Evolutionary conservation across 2,797 vertebrate genomes (phyloP), one percentile per base, ranked within the genome.

Genomic region (Lepilemur septentrionalis): DNA sequence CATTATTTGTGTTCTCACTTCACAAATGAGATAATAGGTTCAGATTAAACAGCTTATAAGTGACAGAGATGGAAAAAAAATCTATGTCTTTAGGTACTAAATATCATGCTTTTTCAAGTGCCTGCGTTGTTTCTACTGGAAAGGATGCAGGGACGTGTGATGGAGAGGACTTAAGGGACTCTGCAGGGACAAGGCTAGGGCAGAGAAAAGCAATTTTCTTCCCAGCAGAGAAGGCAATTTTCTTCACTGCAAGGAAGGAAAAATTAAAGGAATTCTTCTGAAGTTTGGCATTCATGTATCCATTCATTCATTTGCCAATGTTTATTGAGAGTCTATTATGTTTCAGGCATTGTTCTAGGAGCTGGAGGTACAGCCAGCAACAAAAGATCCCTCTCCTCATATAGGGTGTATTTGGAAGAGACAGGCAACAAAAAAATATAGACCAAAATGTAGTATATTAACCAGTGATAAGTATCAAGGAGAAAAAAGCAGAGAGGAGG

Each of bases 201-300:
- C 22, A 90, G 32, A 35, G n/a, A 70, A 81, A 92, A 94, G 32
- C 57, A 90, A 61, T 81, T 96, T 91, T 93, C 52, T 30, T 79
- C 28, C 50, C 30, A 72, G 32, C 23, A 91, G 92, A 79, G 91
- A 94, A 95, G 28, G 11, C 43, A 79, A 73, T 94, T 91, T 87
- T 93, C 57, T 86, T 83, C 32, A 38, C 67, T 38, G 38, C 2
- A 59, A 93, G 90, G 5, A 79, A 92, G 18, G 57, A 50, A 91
- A 91, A 92, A 88, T 78, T 35, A 95, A 94, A 82, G 2, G 41
- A 94, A 89, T 90, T 86, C 55, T 94, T 89, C 11, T 89, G 55
- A 90, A 92, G 17, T 93, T 69, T 92, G 20, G 72, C 32, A 7
- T 70, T 94, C 55, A 28, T 10, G 14, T 73, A 32, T 59, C 20